Conservation (phyloP, 2,888 invertebrate genomes). For the Endomychus coccineus region DNA sequence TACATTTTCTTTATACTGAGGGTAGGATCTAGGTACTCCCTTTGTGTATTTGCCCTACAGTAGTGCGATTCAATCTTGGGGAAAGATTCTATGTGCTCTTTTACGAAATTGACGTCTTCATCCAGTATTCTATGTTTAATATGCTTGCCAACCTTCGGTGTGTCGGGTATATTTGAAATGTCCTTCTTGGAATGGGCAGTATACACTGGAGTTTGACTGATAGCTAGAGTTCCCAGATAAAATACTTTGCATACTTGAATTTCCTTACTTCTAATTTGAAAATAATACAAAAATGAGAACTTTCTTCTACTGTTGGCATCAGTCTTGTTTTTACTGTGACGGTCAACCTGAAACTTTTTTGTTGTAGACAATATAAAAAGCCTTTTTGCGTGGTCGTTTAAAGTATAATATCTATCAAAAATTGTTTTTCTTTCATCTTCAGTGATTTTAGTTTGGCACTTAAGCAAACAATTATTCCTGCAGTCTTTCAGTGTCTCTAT, state of each 20-base stretch:
- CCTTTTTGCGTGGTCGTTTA: background rate
- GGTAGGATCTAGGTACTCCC: background rate
- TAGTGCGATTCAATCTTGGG: background rate
- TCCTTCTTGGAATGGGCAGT: conserved; percentile 14
- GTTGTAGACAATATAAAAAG: conserved; percentile 2
- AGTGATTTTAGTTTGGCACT: conserved; percentile 1
- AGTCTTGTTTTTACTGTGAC: conserved; percentile 14
- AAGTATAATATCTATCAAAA: conserved; percentile 1
- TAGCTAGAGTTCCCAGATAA: conserved; percentile 15
- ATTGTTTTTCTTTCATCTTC: conserved; percentile 1
- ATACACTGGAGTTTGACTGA: conserved; percentile 16
- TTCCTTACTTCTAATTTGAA: conserved; percentile 12
- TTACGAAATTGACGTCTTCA: conserved; percentile 1
- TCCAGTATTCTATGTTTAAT: background rate
- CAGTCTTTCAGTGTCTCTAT: conserved; percentile 4
- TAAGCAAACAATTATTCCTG: conserved; percentile 1
- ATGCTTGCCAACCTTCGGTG: background rate
- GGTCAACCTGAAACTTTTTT: background rate
- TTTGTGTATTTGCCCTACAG: background rate
- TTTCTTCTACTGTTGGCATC: conserved; percentile 18
- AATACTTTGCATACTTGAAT: conserved; percentile 18
- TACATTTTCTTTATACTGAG: background rate
- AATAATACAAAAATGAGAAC: conserved; percentile 4
- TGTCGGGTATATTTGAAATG: conserved; percentile 7
- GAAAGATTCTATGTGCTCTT: background rate